Percentiles rank a stretch among this genome's conserved stretches.
phyloP scores from a whole-genome alignment of 2,888 invertebrate genomes.

The Sussaba pulchella region DNA sequence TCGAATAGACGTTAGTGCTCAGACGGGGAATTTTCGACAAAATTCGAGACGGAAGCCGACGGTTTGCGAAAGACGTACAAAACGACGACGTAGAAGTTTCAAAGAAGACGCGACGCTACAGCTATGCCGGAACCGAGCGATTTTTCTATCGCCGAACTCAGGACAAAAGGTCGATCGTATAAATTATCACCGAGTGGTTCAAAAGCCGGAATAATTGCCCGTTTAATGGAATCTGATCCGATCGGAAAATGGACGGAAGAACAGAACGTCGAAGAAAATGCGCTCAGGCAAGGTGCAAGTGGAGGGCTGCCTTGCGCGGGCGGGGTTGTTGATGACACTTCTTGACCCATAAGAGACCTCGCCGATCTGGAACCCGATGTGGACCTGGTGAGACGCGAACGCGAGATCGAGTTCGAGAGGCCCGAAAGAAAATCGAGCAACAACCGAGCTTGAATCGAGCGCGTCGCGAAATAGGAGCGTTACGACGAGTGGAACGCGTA shows the following conservation, averaged over 20 bases:
- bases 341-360: no score
- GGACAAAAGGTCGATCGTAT: not conserved
- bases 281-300: no score
- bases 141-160: not conserved
- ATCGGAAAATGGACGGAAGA: not conserved
- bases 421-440: not conserved
- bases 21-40: no score
- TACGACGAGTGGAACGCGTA: not conserved
- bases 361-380: no score
- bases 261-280: no score
- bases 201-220: slow-evolving; percentile 18
- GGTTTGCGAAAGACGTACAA: no score
- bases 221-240: slow-evolving; percentile 15
- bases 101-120: no score
- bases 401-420: slow-evolving; percentile 11
- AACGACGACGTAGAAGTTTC: no score
- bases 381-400: not conserved
- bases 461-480: slow-evolving; percentile 5
- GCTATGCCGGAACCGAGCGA: slow-evolving; percentile 5
- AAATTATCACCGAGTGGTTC: not conserved
- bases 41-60: no score
- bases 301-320: no score
- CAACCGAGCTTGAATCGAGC: slow-evolving; percentile 7
- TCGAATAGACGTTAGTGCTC: no score
- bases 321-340: not conserved